Conservation (phyloP, 2,113 vertebrate genomes). For the Cephalopterus ornatus region DNA sequence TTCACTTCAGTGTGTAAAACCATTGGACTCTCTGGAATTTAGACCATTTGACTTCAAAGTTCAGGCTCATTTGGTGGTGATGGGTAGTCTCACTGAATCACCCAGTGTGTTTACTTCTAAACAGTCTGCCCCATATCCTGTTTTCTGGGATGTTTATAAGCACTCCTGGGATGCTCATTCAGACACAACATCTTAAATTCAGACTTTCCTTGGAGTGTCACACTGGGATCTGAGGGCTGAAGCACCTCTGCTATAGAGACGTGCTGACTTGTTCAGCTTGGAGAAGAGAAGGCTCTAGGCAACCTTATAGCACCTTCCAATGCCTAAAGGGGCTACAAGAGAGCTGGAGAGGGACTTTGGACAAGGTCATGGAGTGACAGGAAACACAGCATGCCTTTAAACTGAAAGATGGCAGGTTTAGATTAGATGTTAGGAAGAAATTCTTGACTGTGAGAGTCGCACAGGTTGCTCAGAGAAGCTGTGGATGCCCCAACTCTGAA, state of each 20-base stretch:
- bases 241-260: background rate
- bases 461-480: background rate
- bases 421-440: background rate
- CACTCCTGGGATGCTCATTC: background rate
- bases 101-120: background rate
- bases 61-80: background rate
- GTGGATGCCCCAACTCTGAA: background rate
- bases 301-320: background rate
- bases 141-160: constrained; percentile 13
- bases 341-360: background rate
- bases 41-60: constrained; percentile 1
- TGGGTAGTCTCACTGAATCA: background rate
- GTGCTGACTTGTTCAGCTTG: fast-evolving
- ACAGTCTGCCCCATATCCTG: constrained; percentile 6
- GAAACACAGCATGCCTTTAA: background rate
- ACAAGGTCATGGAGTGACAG: background rate
- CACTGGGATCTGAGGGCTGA: background rate
- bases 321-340: background rate
- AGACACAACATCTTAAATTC: background rate
- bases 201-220: background rate
- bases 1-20: background rate
- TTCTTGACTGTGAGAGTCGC: background rate
- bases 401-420: background rate
- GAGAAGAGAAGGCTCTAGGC: background rate
- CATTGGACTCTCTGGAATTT: constrained; percentile 1